Evolutionary conservation across 2,797 vertebrate genomes (phyloP).

Genomic region (Spinibarbus caldwelli): DNA sequence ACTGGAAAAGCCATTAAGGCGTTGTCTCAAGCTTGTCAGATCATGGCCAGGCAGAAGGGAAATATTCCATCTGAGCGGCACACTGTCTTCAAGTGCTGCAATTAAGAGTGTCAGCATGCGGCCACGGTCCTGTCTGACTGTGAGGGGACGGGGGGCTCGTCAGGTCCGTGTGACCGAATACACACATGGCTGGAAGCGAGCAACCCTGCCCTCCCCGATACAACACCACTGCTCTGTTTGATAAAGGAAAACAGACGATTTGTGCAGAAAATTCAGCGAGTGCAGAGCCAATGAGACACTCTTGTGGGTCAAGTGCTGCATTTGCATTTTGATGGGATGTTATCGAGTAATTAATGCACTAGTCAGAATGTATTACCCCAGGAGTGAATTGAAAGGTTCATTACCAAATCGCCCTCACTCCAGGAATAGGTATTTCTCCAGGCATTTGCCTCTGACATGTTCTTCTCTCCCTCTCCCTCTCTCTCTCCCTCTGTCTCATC

Average conservation of each 20-base stretch:
- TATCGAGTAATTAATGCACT: conserved; percentile 95
- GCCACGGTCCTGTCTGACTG: conserved; percentile 71
- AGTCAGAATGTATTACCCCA: conserved; percentile 91
- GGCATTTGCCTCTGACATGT: conserved; percentile 81
- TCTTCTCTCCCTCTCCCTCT: conserved; percentile 83
- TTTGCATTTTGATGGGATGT: conserved; percentile 96
- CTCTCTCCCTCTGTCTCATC: conserved; percentile 79
- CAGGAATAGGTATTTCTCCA: conserved; percentile 84
- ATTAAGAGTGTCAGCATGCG: conserved; percentile 82
- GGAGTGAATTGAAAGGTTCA: conserved; percentile 90
- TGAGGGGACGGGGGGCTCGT: conserved; percentile 70
- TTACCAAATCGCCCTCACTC: conserved; percentile 91
- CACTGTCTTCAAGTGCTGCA: conserved; percentile 75
- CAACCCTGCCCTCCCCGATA: conserved; percentile 79
- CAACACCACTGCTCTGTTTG: conserved; percentile 84
- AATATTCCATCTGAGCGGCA: conserved; percentile 75
- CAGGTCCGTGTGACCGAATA: conserved; percentile 66
- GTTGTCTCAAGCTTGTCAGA: conserved; percentile 80
- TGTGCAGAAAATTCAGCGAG: conserved; percentile 84
- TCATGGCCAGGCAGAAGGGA: conserved; percentile 71
- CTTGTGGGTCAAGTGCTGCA: conserved; percentile 90
- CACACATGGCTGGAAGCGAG: conserved; percentile 76
- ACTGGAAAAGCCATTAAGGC: conserved; percentile 70
- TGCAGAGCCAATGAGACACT: conserved; percentile 86
- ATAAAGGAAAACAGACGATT: conserved; percentile 89